Evolutionary conservation across 2,113 vertebrate genomes (phyloP), one percentile per base, ranked within the genome.

Genomic region (Pandion haliaetus): DNA sequence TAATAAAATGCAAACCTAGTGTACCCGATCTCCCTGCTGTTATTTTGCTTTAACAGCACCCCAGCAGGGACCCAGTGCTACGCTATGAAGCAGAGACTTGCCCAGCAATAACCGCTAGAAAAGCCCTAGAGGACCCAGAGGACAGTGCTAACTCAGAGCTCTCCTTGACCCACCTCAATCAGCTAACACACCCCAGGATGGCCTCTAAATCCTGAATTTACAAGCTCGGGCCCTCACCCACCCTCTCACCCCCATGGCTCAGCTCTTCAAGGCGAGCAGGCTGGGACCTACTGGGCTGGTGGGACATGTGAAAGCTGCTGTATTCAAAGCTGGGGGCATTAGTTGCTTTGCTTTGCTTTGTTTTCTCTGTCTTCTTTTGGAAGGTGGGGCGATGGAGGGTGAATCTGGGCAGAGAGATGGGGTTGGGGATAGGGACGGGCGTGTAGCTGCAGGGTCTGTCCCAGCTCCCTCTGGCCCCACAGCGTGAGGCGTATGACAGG

Each of bases 51-150:
- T n/a, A n/a, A n/a, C n/a, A n/a, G n/a, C n/a, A 23, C 12, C 54
- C 23, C 40, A 14, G 57, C 40, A 17, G 0, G 2, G 45, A 32
- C 5, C 2, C 11, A 7, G 24, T 3, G 10, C 26, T 12, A 13
- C 2, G 2, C 15, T 18, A 6, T 6, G 54, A n/a, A 59, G 36
- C 2, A 4, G 36, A 44, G 17, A 17, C 8, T 36, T 44, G 36
- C 26, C 32, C 61, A 45, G 20, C 55, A 32, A 20, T 9, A 44
- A 61, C 44, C 2, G 1, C 25, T 18, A 15, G 9, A 61, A 45
- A 23, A 45, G 3, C 14, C 65, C 65, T 45, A 6, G 4, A 28
- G 8, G 21, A 32, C 18, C 38, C 38, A 70, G 45, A 32, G 31
- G 17, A n/a, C 29, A 28, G 54, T 7, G 17, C 13, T 31, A 49